phyloP scores from a whole-genome alignment of 2,888 invertebrate species.

The Drosophila putrida region DNA sequence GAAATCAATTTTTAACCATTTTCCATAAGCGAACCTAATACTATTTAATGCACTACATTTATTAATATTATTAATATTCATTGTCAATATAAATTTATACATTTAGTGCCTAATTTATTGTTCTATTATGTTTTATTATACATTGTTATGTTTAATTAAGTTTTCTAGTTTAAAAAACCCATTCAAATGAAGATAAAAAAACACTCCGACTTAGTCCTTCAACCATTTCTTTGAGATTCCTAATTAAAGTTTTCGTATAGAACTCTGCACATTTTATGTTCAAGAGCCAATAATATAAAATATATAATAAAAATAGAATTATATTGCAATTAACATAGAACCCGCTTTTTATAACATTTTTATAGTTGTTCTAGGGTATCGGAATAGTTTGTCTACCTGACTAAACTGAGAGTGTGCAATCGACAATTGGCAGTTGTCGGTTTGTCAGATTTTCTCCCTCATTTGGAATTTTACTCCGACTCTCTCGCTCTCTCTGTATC shows the following conservation, averaged over 20 bases:
- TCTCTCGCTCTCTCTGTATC: neutral
- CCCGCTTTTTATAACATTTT: conserved; percentile 8
- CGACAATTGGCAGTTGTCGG: conserved; percentile 25
- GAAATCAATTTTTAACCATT: no score
- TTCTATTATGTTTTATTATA: neutral
- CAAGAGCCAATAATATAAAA: neutral
- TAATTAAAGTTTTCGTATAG: no score
- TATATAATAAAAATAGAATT: neutral
- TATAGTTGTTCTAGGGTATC: conserved; percentile 41
- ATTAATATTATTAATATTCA: no score
- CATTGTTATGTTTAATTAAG: no score
- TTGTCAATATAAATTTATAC: neutral
- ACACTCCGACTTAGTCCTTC: neutral
- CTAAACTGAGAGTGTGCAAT: conserved; percentile 7
- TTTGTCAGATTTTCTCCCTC: conserved; percentile 29
- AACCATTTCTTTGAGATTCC: no score
- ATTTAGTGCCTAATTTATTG: neutral
- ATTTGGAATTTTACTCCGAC: conserved; percentile 18
- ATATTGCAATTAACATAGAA: neutral
- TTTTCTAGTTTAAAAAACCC: neutral
- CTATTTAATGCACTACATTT: no score
- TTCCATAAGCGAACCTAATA: no score
- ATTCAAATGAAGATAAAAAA: neutral
- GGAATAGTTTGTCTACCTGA: conserved; percentile 30
- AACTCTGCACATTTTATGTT: no score